Evolutionary conservation across 1,140 invertebrate genomes (phyloP).

Genomic region (Apis florea): DNA sequence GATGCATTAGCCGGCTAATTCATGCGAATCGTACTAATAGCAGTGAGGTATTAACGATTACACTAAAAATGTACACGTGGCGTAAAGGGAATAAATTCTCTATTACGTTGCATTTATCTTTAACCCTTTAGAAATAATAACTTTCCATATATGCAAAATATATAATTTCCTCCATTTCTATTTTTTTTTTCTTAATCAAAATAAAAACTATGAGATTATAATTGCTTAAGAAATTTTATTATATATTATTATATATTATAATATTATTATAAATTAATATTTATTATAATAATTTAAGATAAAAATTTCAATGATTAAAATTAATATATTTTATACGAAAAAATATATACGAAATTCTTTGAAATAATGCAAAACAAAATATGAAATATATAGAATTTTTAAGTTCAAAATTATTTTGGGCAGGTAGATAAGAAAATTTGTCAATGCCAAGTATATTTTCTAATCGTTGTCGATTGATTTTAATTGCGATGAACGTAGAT

Average conservation of each 20-base stretch:
- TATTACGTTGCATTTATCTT: background rate
- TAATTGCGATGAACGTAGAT: slow-evolving; percentile 7
- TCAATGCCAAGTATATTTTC: background rate
- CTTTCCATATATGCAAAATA: background rate
- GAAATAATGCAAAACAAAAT: no score
- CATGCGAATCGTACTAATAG: slow-evolving; percentile 17
- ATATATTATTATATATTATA: background rate
- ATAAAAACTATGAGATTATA: background rate
- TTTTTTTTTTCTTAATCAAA: background rate
- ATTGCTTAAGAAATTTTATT: background rate
- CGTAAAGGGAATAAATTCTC: background rate
- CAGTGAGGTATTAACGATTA: background rate
- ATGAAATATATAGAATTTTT: background rate
- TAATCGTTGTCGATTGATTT: slow-evolving; percentile 16
- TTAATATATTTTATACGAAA: no score
- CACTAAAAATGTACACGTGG: background rate
- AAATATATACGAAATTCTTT: no score
- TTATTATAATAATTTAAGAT: no score
- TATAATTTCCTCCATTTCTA: background rate
- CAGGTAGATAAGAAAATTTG: background rate
- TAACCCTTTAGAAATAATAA: background rate
- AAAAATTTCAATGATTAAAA: no score
- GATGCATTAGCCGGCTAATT: slow-evolving; percentile 36
- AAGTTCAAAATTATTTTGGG: background rate
- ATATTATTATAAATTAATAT: no score